Evolutionary conservation across 2,113 vertebrate genomes (phyloP).

Genomic region (Morone chrysops): DNA sequence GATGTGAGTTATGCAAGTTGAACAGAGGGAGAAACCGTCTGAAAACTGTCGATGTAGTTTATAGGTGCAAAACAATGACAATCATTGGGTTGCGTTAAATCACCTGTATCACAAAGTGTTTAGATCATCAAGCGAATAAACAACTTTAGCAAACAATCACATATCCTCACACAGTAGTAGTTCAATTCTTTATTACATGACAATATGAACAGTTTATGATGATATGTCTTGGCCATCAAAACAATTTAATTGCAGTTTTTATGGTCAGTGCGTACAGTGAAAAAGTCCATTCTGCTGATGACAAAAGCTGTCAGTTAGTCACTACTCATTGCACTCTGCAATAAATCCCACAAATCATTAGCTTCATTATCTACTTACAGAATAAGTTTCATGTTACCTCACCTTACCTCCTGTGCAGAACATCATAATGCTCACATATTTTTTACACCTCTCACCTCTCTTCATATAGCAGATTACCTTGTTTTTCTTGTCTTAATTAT

Average conservation of each 20-base stretch:
- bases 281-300: neutral
- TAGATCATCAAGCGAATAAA: neutral
- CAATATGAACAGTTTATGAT: neutral
- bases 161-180: neutral
- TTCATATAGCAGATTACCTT: neutral
- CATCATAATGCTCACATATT: neutral
- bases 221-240: neutral
- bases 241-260: neutral
- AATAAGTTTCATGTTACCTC: neutral
- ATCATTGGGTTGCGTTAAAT: slow-evolving; percentile 3
- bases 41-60: slow-evolving; percentile 19
- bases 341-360: slow-evolving; percentile 2
- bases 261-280: neutral
- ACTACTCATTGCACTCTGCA: neutral
- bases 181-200: slow-evolving; percentile 13
- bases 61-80: slow-evolving; percentile 26
- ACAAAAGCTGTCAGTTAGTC: neutral
- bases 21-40: slow-evolving; percentile 21
- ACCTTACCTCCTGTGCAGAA: neutral
- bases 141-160: neutral
- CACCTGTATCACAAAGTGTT: neutral
- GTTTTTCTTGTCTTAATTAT: neutral
- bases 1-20: slow-evolving; percentile 53
- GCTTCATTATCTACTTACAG: neutral
- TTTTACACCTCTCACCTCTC: neutral